A percentile compares a stretch with the other conserved stretches of the same genome.
phyloP scores from a whole-genome alignment of 2,113 vertebrate species.

The Engystomops pustulosus region DNA sequence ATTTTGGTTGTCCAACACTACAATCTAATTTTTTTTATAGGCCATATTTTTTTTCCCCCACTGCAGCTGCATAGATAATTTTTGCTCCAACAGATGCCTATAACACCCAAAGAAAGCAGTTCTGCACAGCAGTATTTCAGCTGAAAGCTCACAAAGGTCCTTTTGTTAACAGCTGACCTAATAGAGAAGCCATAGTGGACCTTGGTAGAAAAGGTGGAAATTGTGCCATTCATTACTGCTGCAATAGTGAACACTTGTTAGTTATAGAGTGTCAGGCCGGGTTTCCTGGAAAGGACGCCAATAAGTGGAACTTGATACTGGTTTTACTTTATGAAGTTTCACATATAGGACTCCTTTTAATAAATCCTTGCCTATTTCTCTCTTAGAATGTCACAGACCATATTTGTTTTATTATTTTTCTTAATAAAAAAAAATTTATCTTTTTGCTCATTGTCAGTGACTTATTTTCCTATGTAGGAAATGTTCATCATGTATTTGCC shows the following conservation, averaged over 20 bases:
- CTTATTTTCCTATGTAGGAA: background rate
- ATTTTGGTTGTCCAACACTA: background rate
- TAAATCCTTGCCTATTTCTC: conserved; percentile 16
- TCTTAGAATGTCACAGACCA: conserved; percentile 53
- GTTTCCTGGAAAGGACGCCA: conserved; percentile 28
- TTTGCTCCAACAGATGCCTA: conserved; percentile 31
- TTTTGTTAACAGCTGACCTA: conserved; percentile 14
- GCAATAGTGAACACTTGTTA: conserved; percentile 48
- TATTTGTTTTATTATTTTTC: conserved; percentile 59
- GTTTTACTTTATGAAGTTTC: background rate
- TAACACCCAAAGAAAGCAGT: conserved; percentile 16
- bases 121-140: conserved; percentile 14
- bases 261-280: conserved; percentile 21
- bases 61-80: background rate
- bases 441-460: conserved; percentile 40
- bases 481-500: no score
- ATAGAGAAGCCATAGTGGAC: conserved; percentile 40
- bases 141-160: background rate
- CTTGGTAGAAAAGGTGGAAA: conserved; percentile 11
- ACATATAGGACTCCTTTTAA: conserved; percentile 5
- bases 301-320: background rate
- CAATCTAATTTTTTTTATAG: no score
- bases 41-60: no score
- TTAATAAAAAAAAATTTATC: conserved; percentile 56
- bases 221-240: conserved; percentile 52